Evolutionary conservation across 2,888 invertebrate species (phyloP).

Genomic region (Plebejus argus): DNA sequence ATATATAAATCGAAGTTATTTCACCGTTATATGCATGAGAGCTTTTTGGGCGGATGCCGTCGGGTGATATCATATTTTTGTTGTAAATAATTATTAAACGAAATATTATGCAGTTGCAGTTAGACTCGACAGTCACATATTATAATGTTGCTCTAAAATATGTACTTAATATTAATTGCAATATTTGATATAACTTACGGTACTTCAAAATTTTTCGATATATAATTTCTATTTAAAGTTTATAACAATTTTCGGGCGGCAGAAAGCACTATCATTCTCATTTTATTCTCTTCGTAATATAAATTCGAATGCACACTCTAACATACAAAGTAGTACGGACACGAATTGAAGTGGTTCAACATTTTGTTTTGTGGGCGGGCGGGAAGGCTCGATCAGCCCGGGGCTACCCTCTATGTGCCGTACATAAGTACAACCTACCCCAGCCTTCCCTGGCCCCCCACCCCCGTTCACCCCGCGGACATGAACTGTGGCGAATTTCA

Average conservation of each 20-base stretch:
- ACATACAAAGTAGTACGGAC: constrained; percentile 45
- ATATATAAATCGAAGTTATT: background rate
- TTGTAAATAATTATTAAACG: too few species aligned
- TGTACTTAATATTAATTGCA: background rate
- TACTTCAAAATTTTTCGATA: too few species aligned
- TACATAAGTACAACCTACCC: constrained; percentile 65
- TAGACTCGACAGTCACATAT: background rate
- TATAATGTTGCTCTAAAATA: background rate
- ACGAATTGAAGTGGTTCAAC: constrained; percentile 32
- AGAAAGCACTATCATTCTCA: too few species aligned
- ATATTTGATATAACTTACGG: too few species aligned
- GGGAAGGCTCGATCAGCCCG: constrained; percentile 36
- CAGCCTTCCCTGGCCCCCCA: constrained; percentile 44
- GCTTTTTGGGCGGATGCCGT: background rate
- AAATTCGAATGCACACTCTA: background rate
- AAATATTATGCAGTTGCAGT: too few species aligned
- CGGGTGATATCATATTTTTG: background rate
- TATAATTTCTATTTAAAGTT: too few species aligned
- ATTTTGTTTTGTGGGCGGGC: constrained; percentile 26
- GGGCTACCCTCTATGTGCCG: constrained; percentile 46
- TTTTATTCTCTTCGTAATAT: background rate
- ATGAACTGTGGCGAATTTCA: constrained; percentile 14
- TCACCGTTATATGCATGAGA: background rate
- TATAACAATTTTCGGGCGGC: too few species aligned
- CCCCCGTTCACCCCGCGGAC: background rate